A percentile compares a stretch with the other conserved stretches of the same genome.
Conservation (phyloP, 2,888 invertebrate species). For the Oxycera nigricornis region DNA sequence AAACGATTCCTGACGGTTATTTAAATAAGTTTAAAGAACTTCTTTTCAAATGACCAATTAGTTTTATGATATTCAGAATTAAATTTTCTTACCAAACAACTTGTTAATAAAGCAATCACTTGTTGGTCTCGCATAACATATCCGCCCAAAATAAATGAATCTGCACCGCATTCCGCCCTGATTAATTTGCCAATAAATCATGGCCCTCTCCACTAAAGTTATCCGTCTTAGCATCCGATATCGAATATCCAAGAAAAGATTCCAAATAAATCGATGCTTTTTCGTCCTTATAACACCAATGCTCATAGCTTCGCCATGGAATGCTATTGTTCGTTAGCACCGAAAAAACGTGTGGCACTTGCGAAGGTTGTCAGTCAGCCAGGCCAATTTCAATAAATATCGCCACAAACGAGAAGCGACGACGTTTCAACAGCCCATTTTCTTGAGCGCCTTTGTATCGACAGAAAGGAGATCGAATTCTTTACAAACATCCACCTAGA, state of each 20-base stretch:
- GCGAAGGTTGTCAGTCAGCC: background rate
- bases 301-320: background rate
- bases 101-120: too few species aligned
- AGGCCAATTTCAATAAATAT: constrained; percentile 1
- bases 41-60: too few species aligned
- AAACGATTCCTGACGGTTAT: too few species aligned
- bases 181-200: background rate
- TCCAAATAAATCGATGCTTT: background rate
- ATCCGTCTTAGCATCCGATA: background rate
- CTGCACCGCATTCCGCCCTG: too few species aligned
- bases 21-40: too few species aligned
- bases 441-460: constrained; percentile 6
- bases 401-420: background rate
- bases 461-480: background rate
- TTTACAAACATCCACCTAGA: too few species aligned
- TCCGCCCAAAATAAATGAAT: too few species aligned
- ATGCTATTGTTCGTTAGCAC: background rate
- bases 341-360: background rate
- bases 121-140: too few species aligned
- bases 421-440: constrained; percentile 16
- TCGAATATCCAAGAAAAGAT: background rate
- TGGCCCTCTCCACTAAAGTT: background rate
- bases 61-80: too few species aligned
- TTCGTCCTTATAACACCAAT: background rate
- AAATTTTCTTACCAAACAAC: too few species aligned